Conservation (phyloP, 2,888 invertebrate species). For the Campaea margaritaria region DNA sequence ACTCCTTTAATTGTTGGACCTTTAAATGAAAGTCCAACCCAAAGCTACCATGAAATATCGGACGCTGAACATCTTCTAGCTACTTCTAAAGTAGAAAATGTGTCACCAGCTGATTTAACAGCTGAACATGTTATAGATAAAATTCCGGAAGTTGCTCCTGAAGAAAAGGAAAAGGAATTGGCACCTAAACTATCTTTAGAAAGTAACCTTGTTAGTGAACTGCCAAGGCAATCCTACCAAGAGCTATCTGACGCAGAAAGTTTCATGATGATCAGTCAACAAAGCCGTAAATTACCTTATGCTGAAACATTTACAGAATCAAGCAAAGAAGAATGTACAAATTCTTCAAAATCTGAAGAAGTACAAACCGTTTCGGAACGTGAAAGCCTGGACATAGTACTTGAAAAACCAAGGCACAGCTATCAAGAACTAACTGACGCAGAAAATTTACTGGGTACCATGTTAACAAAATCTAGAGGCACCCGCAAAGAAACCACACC, state of each 20-base stretch:
- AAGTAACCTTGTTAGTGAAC: slow-evolving; percentile 30
- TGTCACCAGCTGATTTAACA: slow-evolving; percentile 37
- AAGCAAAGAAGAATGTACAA: neutral
- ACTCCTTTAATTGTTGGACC: slow-evolving; percentile 25
- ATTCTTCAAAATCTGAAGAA: neutral
- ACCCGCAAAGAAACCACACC: slow-evolving; percentile 38
- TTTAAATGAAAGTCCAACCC: slow-evolving; percentile 29
- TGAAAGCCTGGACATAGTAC: neutral
- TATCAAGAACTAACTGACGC: slow-evolving; percentile 57
- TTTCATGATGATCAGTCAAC: slow-evolving; percentile 24
- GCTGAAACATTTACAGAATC: neutral
- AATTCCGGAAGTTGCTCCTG: slow-evolving; percentile 36
- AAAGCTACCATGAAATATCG: slow-evolving; percentile 42
- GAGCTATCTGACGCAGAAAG: slow-evolving; percentile 42
- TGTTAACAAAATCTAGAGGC: slow-evolving; percentile 43
- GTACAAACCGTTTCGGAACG: slow-evolving; percentile 2
- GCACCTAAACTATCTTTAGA: slow-evolving; percentile 27
- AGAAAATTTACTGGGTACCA: slow-evolving; percentile 50
- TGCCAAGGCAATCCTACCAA: slow-evolving; percentile 34
- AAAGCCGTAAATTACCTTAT: slow-evolving; percentile 12
- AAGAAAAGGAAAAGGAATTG: slow-evolving; percentile 29
- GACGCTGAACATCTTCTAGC: slow-evolving; percentile 49
- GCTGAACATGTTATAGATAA: slow-evolving; percentile 32
- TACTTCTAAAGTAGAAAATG: slow-evolving; percentile 43
- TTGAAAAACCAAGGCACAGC: slow-evolving; percentile 32